Evolutionary conservation across 2,888 invertebrate genomes (phyloP), one percentile per base, ranked within the genome.

Genomic region (Galerucella pusilla): DNA sequence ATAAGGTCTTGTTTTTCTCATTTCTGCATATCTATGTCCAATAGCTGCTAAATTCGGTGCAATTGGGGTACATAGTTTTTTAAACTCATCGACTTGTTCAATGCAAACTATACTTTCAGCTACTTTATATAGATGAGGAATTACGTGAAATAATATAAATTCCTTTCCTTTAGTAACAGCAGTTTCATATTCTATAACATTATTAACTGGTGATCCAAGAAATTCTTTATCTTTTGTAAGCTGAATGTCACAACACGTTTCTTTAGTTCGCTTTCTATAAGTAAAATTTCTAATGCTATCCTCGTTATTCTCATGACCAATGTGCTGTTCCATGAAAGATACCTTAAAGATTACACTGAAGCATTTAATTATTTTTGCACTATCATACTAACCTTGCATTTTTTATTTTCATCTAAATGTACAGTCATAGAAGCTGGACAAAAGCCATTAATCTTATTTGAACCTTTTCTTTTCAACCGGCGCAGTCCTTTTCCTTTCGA

Each of bases 371-470:
- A 49, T 12, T 12, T 14, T 49, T 49, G 12, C 49, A 49, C 14
- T 6, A 14, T 49, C 0, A 0, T 52, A 52, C 52, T 52, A n/a
- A 52, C 52, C n/a, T 52, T 52, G 52, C 52, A 52, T 14, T 52
- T 52, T 20, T 16, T 16, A 14, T 42, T 63, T 63, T 12, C 63
- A 16, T 35, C 35, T 35, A 42, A 3, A 42, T 28, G 28, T 14
- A 61, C 61, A 14, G 28, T 35, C 28, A 63, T 35, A 2, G 35
- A 42, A n/a, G 63, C 63, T 14, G 63, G 63, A 63, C 63, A 63
- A 63, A 63, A 63, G 14, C 35, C 63, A n/a, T 63, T 63, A n/a
- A 63, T 63, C 12, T 63, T 63, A 11, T 63, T 63, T n/a, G 63
- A 63, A 42, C 63, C 63, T 12, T 35, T 35, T 35, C 63, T 42